Conservation (phyloP, 2,888 invertebrate species). For the Morinoia aosen region DNA sequence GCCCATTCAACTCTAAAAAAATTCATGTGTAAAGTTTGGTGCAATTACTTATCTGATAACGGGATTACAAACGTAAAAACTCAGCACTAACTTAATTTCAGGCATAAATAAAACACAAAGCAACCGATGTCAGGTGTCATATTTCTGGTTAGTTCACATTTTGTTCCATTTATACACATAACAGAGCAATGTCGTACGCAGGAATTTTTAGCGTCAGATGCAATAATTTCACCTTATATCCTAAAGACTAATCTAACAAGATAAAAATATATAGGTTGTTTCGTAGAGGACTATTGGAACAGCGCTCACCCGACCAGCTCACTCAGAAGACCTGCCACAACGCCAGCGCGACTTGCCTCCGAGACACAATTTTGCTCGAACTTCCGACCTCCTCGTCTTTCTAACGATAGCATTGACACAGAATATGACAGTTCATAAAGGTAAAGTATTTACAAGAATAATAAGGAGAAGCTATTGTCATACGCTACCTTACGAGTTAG, state of each 20-base stretch:
- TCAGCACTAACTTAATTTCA: too few relatives aligned
- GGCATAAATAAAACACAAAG: neutral
- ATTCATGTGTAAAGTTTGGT: too few relatives aligned
- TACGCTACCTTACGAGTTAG: neutral
- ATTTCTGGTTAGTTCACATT: neutral
- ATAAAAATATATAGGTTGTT: slow-evolving; percentile 26
- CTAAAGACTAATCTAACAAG: neutral
- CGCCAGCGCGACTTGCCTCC: neutral
- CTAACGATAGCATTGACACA: neutral
- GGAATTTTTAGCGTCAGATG: neutral
- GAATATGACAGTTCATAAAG: neutral
- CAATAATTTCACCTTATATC: neutral
- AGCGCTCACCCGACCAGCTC: neutral
- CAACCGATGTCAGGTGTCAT: neutral
- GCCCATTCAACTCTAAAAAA: neutral
- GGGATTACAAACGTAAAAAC: neutral
- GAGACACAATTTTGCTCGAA: neutral
- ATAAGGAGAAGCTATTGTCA: neutral
- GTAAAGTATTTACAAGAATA: neutral
- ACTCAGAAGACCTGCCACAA: neutral
- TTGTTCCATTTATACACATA: slow-evolving; percentile 44
- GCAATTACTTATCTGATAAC: too few relatives aligned
- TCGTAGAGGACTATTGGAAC: neutral
- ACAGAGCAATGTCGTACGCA: neutral
- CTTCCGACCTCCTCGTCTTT: neutral